These are phyloP conservation scores for Dendrophyllia cribrosa DNA, from an alignment of 64 coral and sea anemone genomes.

Conservation along the genomic window DNA sequence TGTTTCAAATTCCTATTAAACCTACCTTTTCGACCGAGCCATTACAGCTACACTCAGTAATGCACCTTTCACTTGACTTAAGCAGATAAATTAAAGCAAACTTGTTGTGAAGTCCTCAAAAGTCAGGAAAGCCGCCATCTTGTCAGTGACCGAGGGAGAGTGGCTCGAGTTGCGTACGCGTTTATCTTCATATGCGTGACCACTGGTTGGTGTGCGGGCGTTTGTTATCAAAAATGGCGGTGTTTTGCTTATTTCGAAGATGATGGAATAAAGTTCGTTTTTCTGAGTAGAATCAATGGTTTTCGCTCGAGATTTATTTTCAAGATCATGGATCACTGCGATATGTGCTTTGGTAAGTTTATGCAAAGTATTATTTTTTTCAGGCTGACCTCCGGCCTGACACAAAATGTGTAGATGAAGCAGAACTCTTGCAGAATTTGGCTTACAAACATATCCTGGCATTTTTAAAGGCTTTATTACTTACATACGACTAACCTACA, in stretches of 20 bases:
- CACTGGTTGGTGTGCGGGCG: conserved; percentile 20
- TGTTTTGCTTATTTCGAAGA: not conserved
- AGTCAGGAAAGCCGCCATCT: not conserved
- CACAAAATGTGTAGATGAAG: too few relatives aligned
- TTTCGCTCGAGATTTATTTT: not conserved
- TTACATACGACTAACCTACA: too few relatives aligned
- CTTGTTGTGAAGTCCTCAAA: not conserved
- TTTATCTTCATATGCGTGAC: not conserved
- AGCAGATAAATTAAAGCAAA: not conserved
- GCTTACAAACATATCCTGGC: not conserved
- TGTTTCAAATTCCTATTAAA: not conserved
- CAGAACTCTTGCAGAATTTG: not conserved
- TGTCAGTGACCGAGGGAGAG: not conserved
- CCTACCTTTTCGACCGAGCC: conserved; percentile 60
- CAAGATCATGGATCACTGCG: not conserved
- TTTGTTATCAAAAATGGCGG: conserved; percentile 39
- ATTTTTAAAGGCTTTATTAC: too few relatives aligned
- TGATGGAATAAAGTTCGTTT: not conserved
- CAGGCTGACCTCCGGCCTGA: not conserved
- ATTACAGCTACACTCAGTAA: not conserved
- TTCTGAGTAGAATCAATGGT: not conserved
- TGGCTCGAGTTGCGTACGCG: not conserved
- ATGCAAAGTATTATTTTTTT: too few relatives aligned
- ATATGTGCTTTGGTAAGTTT: not conserved
- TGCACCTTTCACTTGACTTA: not conserved